phyloP scores from a whole-genome alignment of 2,113 vertebrate species.

The Tupaia tana region DNA sequence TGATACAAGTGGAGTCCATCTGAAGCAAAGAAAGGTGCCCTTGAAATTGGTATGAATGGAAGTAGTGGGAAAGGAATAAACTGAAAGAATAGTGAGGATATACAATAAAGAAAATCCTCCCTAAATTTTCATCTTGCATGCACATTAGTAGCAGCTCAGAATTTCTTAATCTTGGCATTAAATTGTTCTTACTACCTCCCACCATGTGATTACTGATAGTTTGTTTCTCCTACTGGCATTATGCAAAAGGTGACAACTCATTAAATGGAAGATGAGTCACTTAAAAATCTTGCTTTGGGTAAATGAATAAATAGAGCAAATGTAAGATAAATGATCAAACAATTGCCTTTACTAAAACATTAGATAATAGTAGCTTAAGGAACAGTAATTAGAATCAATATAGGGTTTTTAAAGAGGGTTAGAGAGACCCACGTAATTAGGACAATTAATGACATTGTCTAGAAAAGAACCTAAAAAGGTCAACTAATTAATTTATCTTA shows the following conservation, averaged over 20 bases:
- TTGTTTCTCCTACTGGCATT: constrained; percentile 30
- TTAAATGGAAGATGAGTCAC: constrained; percentile 51
- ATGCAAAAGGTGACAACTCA: constrained; percentile 25
- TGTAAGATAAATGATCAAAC: constrained; percentile 54
- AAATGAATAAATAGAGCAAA: constrained; percentile 18
- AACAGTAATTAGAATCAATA: constrained; percentile 81
- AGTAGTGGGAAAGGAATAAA: background rate
- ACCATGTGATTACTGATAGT: background rate
- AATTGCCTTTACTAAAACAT: constrained; percentile 41
- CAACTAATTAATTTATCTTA: constrained; percentile 85
- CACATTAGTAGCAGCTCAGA: background rate
- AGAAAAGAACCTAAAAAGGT: constrained; percentile 77
- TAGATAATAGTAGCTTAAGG: constrained; percentile 38
- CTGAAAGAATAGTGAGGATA: background rate
- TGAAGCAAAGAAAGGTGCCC: background rate
- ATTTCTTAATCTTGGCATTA: constrained; percentile 16
- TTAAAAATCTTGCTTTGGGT: constrained; percentile 31
- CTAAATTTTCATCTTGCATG: background rate
- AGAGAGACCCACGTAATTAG: constrained; percentile 79
- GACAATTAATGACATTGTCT: constrained; percentile 78
- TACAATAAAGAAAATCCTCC: background rate
- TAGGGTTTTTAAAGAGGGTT: constrained; percentile 36
- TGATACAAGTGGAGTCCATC: background rate
- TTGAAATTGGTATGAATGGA: background rate
- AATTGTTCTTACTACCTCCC: background rate